These are phyloP conservation scores for Knipowitschia caucasica DNA, from an alignment of 2,797 vertebrate genomes.

Conservation along the genomic window DNA sequence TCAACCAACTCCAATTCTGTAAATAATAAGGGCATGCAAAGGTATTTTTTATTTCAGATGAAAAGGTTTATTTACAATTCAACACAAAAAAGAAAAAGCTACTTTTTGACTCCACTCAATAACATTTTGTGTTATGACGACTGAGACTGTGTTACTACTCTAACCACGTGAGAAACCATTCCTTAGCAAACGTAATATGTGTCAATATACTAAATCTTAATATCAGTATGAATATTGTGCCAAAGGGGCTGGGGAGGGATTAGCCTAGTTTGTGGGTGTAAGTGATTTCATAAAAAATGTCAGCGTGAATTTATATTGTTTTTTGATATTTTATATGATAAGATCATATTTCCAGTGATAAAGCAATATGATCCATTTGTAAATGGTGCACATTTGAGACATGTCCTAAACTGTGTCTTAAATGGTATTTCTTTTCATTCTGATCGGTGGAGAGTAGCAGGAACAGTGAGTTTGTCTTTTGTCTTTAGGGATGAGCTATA, in stretches of 20 bases:
- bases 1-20: conserved; percentile 69
- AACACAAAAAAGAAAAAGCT: conserved; percentile 54
- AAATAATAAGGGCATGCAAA: conserved; percentile 77
- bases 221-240: conserved; percentile 73
- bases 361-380: conserved; percentile 75
- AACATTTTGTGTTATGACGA: conserved; percentile 65
- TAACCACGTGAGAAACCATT: conserved; percentile 71
- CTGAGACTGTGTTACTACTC: conserved; percentile 70
- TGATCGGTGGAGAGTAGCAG: conserved; percentile 16
- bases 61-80: conserved; percentile 65
- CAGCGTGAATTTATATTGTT: conserved; percentile 75
- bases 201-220: conserved; percentile 62
- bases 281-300: conserved; percentile 63
- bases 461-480: conserved; percentile 6
- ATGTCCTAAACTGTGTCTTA: conserved; percentile 39
- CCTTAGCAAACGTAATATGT: conserved; percentile 71
- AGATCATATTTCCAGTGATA: conserved; percentile 65
- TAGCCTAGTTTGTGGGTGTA: conserved; percentile 56
- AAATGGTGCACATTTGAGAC: conserved; percentile 49
- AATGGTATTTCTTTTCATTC: conserved; percentile 19
- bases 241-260: conserved; percentile 66
- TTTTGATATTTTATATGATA: conserved; percentile 71
- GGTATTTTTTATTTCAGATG: conserved; percentile 56
- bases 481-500: conserved; percentile 8
- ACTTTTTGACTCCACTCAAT: conserved; percentile 56